Base-by-base conservation (phyloP, 2,888 invertebrate species). In the Chaitophorus viminalis region DNA sequence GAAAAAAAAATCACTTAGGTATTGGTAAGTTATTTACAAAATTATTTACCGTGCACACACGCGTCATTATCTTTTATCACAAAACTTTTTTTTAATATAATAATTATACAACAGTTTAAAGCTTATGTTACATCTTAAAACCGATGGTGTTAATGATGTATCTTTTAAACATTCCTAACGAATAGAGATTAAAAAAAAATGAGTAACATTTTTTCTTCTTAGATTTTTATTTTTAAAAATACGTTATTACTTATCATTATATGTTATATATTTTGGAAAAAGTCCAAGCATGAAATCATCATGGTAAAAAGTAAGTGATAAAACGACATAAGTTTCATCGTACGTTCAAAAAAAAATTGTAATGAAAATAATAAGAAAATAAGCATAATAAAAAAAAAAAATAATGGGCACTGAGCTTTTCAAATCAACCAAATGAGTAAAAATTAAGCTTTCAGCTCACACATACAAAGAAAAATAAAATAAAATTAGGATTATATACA, bases 1-100 rank as follows among this genome's bases (percentile, higher is more conserved):
- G 1, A 75, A 52, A 84, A 77, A 84, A 68, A 77, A 87, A 72
- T 81, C 87, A 87, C 81, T 65, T 65, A 46, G 79, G 29, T 72
- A 74, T 29, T 39, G 83, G 76, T 72, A 86, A 33, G 21, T 60
- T 81, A 87, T 87, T 74, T 87, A 87, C 87, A 87, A 65, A 79
- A 33, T 21, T 60, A 77, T 81, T 75, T 65, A 65, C 54, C 54
- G 17, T 74, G 86, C 39, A 74, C 31, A 79, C 36, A 8, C 29
- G 70, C 29, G 17, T 29, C 70, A 14, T 70, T 17, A 31, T 70
- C 31, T 29, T 31, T 77, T 76, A n/a, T 76, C 82, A 31, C 21
- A 68, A 68, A 33, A 29, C 46, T 5, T n/a, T 31, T 31, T n/a
- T 72, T 31, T 72, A 36, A 74, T 82, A 82, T 8, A 70, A 25